Evolutionary conservation across 2,113 vertebrate species (phyloP).

Genomic region (Ceyx melanurus): DNA sequence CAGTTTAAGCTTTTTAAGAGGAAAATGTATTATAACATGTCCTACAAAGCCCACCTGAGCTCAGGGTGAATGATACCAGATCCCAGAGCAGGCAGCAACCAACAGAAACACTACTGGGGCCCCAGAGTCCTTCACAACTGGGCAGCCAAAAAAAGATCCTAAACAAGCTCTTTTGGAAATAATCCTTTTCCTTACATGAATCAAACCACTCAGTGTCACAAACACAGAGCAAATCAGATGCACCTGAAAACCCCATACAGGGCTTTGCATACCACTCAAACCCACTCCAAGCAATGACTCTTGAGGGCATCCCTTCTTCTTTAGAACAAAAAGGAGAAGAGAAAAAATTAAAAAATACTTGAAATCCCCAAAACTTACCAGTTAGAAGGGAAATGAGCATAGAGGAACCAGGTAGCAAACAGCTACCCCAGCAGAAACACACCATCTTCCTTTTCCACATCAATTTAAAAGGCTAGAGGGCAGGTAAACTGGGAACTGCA

Average conservation of each 20-base stretch:
- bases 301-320: not conserved
- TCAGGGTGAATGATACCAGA: not conserved
- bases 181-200: not conserved
- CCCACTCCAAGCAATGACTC: not conserved
- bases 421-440: not conserved
- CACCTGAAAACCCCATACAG: not conserved
- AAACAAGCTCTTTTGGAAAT: not conserved
- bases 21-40: not conserved
- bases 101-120: not conserved
- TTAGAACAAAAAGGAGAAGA: not conserved
- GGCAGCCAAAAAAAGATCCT: not conserved
- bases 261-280: not conserved
- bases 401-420: not conserved
- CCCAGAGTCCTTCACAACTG: not conserved
- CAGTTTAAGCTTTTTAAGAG: not conserved
- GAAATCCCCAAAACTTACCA: not conserved
- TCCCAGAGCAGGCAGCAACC: not conserved
- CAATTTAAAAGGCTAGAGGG: not conserved
- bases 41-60: not conserved
- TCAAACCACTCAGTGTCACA: not conserved
- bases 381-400: not conserved
- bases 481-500: not conserved
- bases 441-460: too few relatives aligned
- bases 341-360: not conserved
- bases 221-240: not conserved